A percentile compares a stretch with the other conserved stretches of the same genome.
Conservation (phyloP, 2,797 vertebrate genomes). For the Avahi laniger region DNA sequence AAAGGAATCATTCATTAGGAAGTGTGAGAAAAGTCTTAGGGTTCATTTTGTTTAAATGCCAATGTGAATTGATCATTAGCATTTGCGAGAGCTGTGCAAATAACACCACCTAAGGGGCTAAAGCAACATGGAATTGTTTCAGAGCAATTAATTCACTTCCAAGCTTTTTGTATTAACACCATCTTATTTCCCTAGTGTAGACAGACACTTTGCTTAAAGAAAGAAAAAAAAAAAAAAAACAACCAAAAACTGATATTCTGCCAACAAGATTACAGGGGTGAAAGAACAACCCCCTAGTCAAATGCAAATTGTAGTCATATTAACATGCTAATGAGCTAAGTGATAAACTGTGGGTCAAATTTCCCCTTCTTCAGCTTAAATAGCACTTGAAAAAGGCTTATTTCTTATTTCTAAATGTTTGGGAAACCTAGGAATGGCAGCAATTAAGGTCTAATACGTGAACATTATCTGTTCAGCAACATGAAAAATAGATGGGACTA, state of each 20-base stretch:
- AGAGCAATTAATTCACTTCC: conserved; percentile 70
- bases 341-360: conserved; percentile 69
- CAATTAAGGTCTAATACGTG: conserved; percentile 55
- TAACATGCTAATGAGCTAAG: conserved; percentile 68
- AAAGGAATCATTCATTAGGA: conserved; percentile 50
- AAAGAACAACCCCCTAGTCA: conserved; percentile 60
- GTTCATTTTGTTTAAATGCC: conserved; percentile 67
- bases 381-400: conserved; percentile 51
- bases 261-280: conserved; percentile 49
- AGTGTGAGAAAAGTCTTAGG: conserved; percentile 55
- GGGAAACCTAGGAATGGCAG: conserved; percentile 38
- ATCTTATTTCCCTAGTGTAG: conserved; percentile 69
- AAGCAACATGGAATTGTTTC: conserved; percentile 53
- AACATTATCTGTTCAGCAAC: conserved; percentile 58
- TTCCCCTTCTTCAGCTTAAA: conserved; percentile 53
- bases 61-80: conserved; percentile 57
- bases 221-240: conserved; percentile 43
- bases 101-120: conserved; percentile 56
- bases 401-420: conserved; percentile 61
- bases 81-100: conserved; percentile 49
- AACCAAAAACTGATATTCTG: conserved; percentile 56
- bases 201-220: conserved; percentile 58
- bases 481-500: conserved; percentile 54
- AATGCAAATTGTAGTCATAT: conserved; percentile 67
- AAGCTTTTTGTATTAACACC: conserved; percentile 56